Conservation (phyloP, 2,113 vertebrate genomes). For the Lampris incognitus region DNA sequence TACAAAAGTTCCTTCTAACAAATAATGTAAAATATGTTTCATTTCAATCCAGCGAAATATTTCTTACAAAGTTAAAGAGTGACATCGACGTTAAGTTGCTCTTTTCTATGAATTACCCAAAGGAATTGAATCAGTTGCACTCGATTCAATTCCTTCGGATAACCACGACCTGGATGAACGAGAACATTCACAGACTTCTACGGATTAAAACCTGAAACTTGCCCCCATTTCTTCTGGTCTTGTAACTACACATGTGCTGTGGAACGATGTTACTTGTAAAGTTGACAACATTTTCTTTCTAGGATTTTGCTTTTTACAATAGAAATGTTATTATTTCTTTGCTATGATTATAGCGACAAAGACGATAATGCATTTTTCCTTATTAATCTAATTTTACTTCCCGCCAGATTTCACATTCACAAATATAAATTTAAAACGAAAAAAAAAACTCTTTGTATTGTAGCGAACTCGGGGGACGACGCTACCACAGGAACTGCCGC, state of each 20-base stretch:
- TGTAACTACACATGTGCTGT: neutral
- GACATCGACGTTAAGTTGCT: neutral
- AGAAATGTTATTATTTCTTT: neutral
- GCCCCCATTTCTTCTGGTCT: neutral
- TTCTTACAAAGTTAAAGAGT: slow-evolving; percentile 8
- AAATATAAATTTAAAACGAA: neutral
- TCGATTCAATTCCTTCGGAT: too few species aligned
- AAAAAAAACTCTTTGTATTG: too few species aligned
- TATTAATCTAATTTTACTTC: slow-evolving; percentile 5
- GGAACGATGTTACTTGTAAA: neutral
- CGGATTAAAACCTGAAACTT: neutral
- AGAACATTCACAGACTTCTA: too few species aligned
- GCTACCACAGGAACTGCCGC: too few species aligned
- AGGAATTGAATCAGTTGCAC: too few species aligned
- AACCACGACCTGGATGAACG: too few species aligned
- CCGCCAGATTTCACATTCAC: neutral
- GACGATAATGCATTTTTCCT: slow-evolving; percentile 2
- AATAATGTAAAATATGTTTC: too few species aligned
- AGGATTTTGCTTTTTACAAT: too few species aligned
- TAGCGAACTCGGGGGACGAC: too few species aligned
- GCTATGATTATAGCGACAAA: neutral
- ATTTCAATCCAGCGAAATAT: neutral
- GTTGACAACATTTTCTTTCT: neutral
- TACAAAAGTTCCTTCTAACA: too few species aligned
- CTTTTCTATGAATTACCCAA: neutral